Conservation (phyloP, 1,140 invertebrate genomes). For the Drosophila azteca region DNA sequence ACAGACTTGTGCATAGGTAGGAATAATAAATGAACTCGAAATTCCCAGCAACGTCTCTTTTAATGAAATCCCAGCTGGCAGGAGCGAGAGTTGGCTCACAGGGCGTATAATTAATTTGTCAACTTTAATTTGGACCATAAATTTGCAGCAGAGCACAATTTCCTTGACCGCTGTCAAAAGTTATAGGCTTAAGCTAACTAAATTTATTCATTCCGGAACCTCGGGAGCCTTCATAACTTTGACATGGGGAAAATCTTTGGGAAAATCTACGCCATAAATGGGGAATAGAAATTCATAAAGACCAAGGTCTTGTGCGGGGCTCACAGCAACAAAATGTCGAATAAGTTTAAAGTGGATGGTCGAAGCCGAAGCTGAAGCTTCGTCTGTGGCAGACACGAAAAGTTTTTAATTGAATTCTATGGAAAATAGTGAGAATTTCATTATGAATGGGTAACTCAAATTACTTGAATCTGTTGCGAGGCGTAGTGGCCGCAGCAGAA, state of each 20-base stretch:
- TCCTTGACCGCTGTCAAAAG: slow-evolving; percentile 67
- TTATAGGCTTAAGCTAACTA: slow-evolving; percentile 34
- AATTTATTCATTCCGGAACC: slow-evolving; percentile 42
- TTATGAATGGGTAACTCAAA: slow-evolving; percentile 70
- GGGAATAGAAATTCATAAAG: slow-evolving; percentile 28
- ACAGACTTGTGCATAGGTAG: slow-evolving; percentile 7
- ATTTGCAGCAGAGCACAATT: slow-evolving; percentile 35
- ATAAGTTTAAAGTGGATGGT: slow-evolving; percentile 20
- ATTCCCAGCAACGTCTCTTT: slow-evolving; percentile 48
- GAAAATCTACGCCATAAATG: slow-evolving; percentile 26
- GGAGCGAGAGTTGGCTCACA: slow-evolving; percentile 15
- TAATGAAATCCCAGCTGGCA: slow-evolving; percentile 22
- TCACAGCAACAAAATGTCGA: slow-evolving; percentile 51
- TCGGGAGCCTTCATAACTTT: slow-evolving; percentile 15
- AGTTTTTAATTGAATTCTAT: slow-evolving; percentile 76
- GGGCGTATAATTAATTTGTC: slow-evolving; percentile 68
- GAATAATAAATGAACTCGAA: slow-evolving; percentile 53
- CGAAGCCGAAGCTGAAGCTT: background rate
- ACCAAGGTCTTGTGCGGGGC: background rate
- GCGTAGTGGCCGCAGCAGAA: background rate
- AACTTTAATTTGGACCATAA: slow-evolving; percentile 62
- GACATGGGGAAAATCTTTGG: slow-evolving; percentile 11
- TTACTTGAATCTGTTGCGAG: slow-evolving; percentile 43
- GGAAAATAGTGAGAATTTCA: slow-evolving; percentile 60
- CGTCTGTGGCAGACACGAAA: slow-evolving; percentile 49